Evolutionary conservation across 2,888 invertebrate genomes (phyloP), one percentile per base, ranked within the genome.

Genomic region (Lepidochitona cinerea): DNA sequence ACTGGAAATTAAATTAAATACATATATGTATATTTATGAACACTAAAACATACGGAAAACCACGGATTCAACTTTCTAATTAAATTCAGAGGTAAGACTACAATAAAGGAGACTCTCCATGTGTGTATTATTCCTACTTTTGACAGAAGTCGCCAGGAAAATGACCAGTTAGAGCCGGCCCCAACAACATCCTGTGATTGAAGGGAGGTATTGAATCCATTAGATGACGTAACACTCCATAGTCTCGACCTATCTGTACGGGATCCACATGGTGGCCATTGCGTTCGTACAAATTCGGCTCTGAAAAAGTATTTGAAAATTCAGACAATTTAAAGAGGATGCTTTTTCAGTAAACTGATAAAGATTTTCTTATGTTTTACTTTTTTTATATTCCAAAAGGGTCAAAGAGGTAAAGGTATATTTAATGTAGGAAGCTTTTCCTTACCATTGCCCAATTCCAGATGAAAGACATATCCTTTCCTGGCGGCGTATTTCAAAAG

Each of bases 401-500:
- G n/a, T n/a, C n/a, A 41, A 41, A 12, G 41, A 41, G 41, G 41
- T 41, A 7, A 49, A 49, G 49, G 18, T 49, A 5, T n/a, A 49
- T n/a, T 18, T 5, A 49, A 49, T 49, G 49, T 49, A 49, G 7
- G 23, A 49, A n/a, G 49, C 3, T 49, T 49, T 26, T 29, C 23
- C 59, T 59, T 59, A 59, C 59, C 59, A 59, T 59, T 59, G 14
- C 59, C 59, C 4, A 59, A 29, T 26, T 59, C 59, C 59, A 59
- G 32, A 29, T 59, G 23, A 9, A 59, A 29, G 29, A 18, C 26
- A 26, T 59, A 59, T 1, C 59, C 59, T 59, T 59, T 59, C 4
- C 59, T 59, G 59, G 59, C 59, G 26, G 59, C 59, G 32, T 59
- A 59, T 26, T 9, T 59, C 59, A 59, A 29, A 23, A 59, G 32